Conservation (phyloP, 2,113 vertebrate genomes). For the Heloderma charlesbogerti region DNA sequence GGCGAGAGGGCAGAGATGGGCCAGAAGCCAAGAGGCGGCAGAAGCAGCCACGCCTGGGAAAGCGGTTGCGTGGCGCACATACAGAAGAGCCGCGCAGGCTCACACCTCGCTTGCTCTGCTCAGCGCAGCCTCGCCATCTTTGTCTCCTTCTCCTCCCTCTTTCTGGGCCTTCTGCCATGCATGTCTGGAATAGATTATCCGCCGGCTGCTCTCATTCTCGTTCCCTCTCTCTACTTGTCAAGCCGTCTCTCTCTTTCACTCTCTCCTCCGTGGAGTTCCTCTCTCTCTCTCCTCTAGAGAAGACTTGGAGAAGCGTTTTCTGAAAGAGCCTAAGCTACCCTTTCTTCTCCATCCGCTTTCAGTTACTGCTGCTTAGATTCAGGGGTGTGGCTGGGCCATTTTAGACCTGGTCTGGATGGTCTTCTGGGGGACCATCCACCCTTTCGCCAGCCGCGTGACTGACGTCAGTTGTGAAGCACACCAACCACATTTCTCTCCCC, state of each 20-base stretch:
- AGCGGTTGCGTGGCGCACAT: background rate
- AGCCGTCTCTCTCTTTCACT: background rate
- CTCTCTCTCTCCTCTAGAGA: background rate
- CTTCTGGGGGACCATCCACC: no score
- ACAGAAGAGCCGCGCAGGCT: background rate
- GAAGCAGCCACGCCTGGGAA: background rate
- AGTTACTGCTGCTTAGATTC: background rate
- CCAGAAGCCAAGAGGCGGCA: no score
- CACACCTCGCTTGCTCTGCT: background rate
- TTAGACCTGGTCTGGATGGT: no score
- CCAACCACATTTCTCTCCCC: no score
- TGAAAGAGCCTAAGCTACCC: background rate
- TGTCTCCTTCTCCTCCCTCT: background rate
- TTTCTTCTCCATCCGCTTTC: background rate
- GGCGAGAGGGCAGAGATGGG: no score
- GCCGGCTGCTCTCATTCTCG: background rate
- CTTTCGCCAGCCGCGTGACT: no score
- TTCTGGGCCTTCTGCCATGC: conserved; percentile 18
- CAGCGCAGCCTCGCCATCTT: background rate
- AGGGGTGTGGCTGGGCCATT: background rate
- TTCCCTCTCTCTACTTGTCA: no score
- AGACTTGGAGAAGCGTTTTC: background rate
- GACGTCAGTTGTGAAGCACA: no score
- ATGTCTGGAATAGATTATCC: conserved; percentile 23
- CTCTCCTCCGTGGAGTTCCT: background rate